Conservation (phyloP, 2,888 invertebrate genomes). For the Noctua janthe region DNA sequence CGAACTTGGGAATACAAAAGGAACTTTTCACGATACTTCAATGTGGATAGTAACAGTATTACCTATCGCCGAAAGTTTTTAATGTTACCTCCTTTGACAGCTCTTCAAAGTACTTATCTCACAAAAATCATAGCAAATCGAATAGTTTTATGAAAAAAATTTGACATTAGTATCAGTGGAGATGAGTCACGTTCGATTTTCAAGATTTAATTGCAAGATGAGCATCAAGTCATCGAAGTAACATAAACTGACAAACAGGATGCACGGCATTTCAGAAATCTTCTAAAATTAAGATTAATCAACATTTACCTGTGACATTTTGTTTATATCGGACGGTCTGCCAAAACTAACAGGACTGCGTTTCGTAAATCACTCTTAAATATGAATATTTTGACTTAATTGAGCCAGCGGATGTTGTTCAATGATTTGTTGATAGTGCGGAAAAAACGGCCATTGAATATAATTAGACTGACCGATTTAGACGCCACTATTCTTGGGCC, state of each 20-base stretch:
- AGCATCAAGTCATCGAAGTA: constrained; percentile 3
- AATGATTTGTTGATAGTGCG: constrained; percentile 61
- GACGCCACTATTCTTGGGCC: constrained; percentile 77
- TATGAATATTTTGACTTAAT: constrained; percentile 66
- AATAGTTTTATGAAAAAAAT: not conserved
- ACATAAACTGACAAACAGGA: constrained; percentile 38
- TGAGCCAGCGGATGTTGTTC: constrained; percentile 60
- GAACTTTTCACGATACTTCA: not conserved
- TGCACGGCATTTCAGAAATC: constrained; percentile 26
- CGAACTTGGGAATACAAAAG: not conserved
- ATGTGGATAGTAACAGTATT: not conserved
- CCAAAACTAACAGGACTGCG: constrained; percentile 67
- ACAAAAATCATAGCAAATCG: not conserved
- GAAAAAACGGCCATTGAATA: constrained; percentile 73
- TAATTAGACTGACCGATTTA: constrained; percentile 79
- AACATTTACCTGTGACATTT: constrained; percentile 50
- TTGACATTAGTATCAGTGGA: not conserved
- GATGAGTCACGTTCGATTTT: not conserved
- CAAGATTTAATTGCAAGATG: not conserved
- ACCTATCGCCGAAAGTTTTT: not conserved
- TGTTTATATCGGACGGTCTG: constrained; percentile 58
- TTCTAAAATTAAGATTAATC: constrained; percentile 41
- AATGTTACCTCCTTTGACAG: not conserved
- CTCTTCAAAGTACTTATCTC: not conserved
- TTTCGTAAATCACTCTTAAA: constrained; percentile 59